Percentiles rank a stretch among this genome's conserved stretches.
phyloP scores from a whole-genome alignment of 2,113 vertebrate species.

The Brachyhypopomus occidentalis region DNA sequence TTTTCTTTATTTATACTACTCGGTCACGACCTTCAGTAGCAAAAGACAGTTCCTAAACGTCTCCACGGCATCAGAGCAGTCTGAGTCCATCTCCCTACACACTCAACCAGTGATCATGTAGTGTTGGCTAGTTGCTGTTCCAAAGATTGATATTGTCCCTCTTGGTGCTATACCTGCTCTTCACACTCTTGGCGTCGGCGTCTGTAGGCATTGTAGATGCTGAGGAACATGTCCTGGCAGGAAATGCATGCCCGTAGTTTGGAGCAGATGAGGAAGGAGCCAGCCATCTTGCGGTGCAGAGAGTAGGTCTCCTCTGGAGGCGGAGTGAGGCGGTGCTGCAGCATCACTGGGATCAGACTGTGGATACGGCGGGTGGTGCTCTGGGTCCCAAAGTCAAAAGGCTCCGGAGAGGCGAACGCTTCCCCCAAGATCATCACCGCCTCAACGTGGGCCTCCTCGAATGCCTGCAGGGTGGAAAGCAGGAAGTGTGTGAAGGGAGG shows the following conservation, averaged over 20 bases:
- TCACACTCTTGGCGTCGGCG: slow-evolving; percentile 57
- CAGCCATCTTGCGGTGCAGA: slow-evolving; percentile 89
- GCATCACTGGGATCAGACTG: slow-evolving; percentile 81
- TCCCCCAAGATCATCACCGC: slow-evolving; percentile 91
- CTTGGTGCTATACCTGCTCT: slow-evolving; percentile 7
- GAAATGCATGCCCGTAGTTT: slow-evolving; percentile 77
- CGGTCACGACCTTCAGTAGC: background rate
- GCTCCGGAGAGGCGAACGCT: slow-evolving; percentile 75
- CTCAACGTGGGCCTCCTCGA: slow-evolving; percentile 83
- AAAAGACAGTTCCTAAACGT: background rate
- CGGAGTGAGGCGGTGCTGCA: slow-evolving; percentile 83
- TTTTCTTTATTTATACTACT: background rate
- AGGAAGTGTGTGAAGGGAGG: background rate
- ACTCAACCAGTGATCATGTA: background rate
- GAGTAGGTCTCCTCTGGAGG: slow-evolving; percentile 89
- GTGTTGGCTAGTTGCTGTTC: background rate
- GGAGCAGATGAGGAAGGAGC: slow-evolving; percentile 90
- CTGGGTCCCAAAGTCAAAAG: slow-evolving; percentile 85
- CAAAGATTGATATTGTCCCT: too few species aligned
- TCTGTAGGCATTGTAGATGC: slow-evolving; percentile 72
- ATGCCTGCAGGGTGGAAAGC: slow-evolving; percentile 68
- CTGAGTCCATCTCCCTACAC: background rate
- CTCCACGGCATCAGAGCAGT: background rate
- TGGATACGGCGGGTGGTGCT: slow-evolving; percentile 83
- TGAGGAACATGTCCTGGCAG: slow-evolving; percentile 83